A percentile compares a stretch with the other conserved stretches of the same genome.
Conservation (phyloP, 2,888 invertebrate species). For the Malacosoma neustria region DNA sequence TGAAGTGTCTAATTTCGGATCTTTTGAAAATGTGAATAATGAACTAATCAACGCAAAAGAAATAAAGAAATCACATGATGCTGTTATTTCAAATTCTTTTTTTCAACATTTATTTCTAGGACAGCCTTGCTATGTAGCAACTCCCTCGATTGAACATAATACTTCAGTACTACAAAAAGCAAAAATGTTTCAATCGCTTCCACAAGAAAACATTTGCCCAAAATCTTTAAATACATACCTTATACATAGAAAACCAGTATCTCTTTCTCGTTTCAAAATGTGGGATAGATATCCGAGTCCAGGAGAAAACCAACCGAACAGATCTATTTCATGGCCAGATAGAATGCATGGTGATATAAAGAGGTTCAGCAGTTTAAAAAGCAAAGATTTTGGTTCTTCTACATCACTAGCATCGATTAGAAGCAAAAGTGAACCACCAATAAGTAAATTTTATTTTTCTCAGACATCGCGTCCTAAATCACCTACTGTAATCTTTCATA, state of each 20-base stretch:
- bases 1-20: slow-evolving; percentile 38
- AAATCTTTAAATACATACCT: slow-evolving; percentile 80
- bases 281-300: slow-evolving; percentile 75
- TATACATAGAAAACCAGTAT: slow-evolving; percentile 80
- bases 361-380: slow-evolving; percentile 65
- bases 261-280: slow-evolving; percentile 81
- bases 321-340: slow-evolving; percentile 76
- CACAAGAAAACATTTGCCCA: slow-evolving; percentile 60
- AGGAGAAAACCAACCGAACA: slow-evolving; percentile 69
- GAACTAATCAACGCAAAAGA: slow-evolving; percentile 47
- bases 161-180: slow-evolving; percentile 81
- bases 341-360: slow-evolving; percentile 66
- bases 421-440: slow-evolving; percentile 79
- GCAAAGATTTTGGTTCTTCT: slow-evolving; percentile 53
- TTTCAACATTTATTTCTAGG: slow-evolving; percentile 82
- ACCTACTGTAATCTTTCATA: slow-evolving; percentile 50
- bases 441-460: slow-evolving; percentile 66
- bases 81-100: slow-evolving; percentile 77
- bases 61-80: slow-evolving; percentile 73
- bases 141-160: slow-evolving; percentile 46
- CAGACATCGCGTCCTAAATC: slow-evolving; percentile 65
- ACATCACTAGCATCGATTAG: slow-evolving; percentile 69
- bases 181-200: slow-evolving; percentile 77
- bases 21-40: slow-evolving; percentile 30
- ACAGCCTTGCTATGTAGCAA: slow-evolving; percentile 36